Conservation (phyloP, 2,113 vertebrate genomes). For the Puma concolor region DNA sequence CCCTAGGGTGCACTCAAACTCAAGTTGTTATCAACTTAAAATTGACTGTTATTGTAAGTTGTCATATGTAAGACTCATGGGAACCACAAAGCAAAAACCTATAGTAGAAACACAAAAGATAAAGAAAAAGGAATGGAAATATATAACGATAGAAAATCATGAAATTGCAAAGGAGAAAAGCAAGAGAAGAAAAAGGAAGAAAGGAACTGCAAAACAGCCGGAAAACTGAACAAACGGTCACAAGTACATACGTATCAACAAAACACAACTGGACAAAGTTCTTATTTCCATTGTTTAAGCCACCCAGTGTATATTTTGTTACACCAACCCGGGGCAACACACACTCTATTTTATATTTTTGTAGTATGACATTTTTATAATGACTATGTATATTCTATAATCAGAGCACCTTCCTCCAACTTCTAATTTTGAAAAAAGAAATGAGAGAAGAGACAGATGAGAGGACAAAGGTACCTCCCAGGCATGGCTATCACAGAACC, state of each 20-base stretch:
- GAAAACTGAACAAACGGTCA: not conserved
- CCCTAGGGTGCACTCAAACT: not conserved
- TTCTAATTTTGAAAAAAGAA: not conserved
- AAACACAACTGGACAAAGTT: not conserved
- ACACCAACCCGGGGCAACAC: not conserved
- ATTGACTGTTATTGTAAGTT: not conserved
- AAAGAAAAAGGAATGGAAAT: not conserved
- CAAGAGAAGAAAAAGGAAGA: not conserved
- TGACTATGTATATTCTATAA: not conserved
- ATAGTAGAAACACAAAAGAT: not conserved
- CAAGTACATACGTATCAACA: not conserved
- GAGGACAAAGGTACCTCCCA: not conserved
- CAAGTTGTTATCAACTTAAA: not conserved
- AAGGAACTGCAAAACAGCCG: not conserved
- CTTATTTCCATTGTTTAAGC: not conserved
- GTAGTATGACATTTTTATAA: not conserved
- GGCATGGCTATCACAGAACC: not conserved
- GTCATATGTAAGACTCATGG: not conserved
- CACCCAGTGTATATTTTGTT: not conserved
- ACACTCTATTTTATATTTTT: not conserved
- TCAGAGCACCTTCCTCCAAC: not conserved
- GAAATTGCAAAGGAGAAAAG: not conserved
- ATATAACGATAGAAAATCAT: not conserved
- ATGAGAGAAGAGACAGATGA: not conserved
- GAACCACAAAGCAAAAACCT: not conserved